Base-by-base conservation (phyloP, 2,113 vertebrate species). In the Elgaria multicarinata region DNA sequence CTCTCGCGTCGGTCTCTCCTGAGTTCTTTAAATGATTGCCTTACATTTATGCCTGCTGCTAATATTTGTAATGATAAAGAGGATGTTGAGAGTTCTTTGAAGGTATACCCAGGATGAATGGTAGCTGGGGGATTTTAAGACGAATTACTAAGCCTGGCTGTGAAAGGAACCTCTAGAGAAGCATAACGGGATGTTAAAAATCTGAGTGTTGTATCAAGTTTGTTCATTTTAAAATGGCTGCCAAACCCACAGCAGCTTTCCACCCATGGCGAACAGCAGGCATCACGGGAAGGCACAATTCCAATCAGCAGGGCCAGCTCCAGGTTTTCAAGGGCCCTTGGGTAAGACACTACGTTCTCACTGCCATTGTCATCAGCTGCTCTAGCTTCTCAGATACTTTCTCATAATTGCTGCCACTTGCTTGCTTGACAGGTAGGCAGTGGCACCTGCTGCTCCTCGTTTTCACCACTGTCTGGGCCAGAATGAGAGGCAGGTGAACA, bases 161-260 rank as follows among this genome's bases (percentile, higher is more conserved):
- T 69, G 62, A 90, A 88, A n/a, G 26, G 89, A 92, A 28, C 28
- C 53, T 91, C 87, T 92, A 92, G 87, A 91, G 58, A 93, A 84
- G 42, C 36, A 90, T 87, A 88, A 92, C 91, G 87, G 2, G 33
- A 53, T 88, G 9, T 62, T 87, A 76, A 58, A 46, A 84, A 39
- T 84, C 33, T 55, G 24, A 94, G 50, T 87, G 39, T 3, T 94
- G 7, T 58, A 83, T 87, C 79, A 85, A 93, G 91, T 89, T 92
- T 0, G 72, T 36, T 83, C 87, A 89, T 91, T 91, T 91, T 85
- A 94, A 89, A 55, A 78, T 90, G 92, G 91, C 64, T 92, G 31
- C 44, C 86, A 88, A 92, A 90, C 79, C 22, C 83, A 26, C 2
- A 55, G 72, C 3, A 89, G 12, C 58, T 90, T 0, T 42, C 39